These are phyloP conservation scores for Dicaeum eximium DNA, from an alignment of 2,113 vertebrate genomes.

Conservation along the genomic window DNA sequence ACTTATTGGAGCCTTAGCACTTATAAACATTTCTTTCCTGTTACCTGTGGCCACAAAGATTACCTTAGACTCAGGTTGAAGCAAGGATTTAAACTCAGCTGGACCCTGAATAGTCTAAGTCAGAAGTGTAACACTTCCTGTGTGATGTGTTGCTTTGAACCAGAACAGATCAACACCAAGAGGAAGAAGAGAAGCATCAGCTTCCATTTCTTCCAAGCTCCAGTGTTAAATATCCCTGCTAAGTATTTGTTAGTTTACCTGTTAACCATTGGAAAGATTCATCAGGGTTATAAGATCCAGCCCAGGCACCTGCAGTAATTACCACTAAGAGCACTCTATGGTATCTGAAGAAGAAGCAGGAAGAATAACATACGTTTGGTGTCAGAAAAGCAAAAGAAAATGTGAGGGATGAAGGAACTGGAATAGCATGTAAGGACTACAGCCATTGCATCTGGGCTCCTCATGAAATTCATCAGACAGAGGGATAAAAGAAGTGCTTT, in stretches of 20 bases:
- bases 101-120: not conserved
- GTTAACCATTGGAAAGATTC: not conserved
- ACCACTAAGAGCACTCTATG: not conserved
- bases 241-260: not conserved
- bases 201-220: not conserved
- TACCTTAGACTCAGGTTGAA: not conserved
- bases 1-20: not conserved
- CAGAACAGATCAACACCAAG: not conserved
- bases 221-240: not conserved
- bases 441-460: not conserved
- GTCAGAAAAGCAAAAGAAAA: not conserved
- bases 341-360: not conserved
- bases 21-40: not conserved
- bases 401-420: not conserved
- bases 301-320: not conserved
- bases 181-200: not conserved
- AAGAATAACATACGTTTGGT: not conserved
- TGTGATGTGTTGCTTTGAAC: not conserved
- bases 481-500: not conserved
- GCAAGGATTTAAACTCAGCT: not conserved
- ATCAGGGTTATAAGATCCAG: not conserved
- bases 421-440: not conserved
- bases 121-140: not conserved
- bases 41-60: not conserved
- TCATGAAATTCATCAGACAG: not conserved